Evolutionary conservation across 2,113 vertebrate genomes (phyloP), one percentile per base, ranked within the genome.

Genomic region (Spea bombifrons): DNA sequence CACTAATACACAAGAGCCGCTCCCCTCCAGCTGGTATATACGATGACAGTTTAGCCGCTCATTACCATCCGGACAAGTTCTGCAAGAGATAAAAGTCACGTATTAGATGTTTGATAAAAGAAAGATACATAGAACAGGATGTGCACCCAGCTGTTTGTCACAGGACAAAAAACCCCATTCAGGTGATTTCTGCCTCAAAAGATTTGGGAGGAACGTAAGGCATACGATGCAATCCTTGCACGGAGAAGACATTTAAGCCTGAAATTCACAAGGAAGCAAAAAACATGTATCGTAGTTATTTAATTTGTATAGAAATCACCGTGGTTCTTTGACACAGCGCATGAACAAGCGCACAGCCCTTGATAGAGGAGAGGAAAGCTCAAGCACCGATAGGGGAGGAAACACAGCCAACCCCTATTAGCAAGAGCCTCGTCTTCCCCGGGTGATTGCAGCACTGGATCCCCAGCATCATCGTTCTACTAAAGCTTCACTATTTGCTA

Each of bases 31-130:
- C 45, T 61, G 53, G 66, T 68, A 15, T 7, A 8, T 15, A 15
- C 3, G 55, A 71, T 43, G 9, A 59, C 47, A 6, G 30, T 48
- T 97, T 90, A 96, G 81, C 94, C 94, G 5, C 91, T 96, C 93
- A 96, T 91, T 87, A 97, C 95, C 95, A 95, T 94, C 82, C 94
- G 91, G 86, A 96, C 94, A 1, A 97, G 94, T 86, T 97, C 95
- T 97, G 92, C 75, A 73, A 77, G 81, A 12, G 80, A 70, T 79
- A 81, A 13, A 48, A 77, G 17, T 4, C 13, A 2, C 7, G 8
- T 8, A 48, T 7, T 13, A 59, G 5, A 44, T 47, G 13, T 64
- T 50, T 64, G 0, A 47, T 7, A 43, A 2, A 16, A 17, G 16
- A 6, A 15, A 5, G 7, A 17, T 5, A 13, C 45, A 10, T 7